These are phyloP conservation scores for Phyllostomus hastatus DNA, from an alignment of 2,113 vertebrate genomes.

Conservation along the genomic window DNA sequence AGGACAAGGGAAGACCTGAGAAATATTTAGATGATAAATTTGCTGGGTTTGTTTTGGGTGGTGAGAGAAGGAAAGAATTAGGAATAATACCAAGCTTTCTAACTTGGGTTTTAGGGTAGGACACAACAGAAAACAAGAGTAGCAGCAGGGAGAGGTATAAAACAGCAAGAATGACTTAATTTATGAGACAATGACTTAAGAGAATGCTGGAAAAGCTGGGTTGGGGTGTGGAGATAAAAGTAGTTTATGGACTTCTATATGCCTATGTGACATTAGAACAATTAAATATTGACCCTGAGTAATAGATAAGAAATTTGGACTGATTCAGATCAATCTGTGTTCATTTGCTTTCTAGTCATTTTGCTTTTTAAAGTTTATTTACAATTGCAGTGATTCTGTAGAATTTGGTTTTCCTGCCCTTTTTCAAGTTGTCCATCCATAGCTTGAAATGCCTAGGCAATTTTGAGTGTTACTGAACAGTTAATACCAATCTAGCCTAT, in stretches of 20 bases:
- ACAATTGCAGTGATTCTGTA: neutral
- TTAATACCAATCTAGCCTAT: neutral
- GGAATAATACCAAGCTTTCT: neutral
- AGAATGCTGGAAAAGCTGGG: neutral
- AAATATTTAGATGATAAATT: slow-evolving; percentile 8
- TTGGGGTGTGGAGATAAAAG: neutral
- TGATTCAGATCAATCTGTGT: neutral
- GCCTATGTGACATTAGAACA: neutral
- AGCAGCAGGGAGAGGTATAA: neutral
- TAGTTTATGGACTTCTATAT: neutral
- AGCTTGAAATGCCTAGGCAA: neutral
- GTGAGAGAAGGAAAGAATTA: neutral
- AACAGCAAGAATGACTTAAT: neutral
- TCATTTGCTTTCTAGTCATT: neutral
- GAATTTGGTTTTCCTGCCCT: neutral
- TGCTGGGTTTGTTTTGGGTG: neutral
- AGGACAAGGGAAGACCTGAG: neutral
- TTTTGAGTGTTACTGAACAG: neutral
- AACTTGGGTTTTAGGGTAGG: neutral
- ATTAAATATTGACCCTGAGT: neutral
- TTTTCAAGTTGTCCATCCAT: neutral
- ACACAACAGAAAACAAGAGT: neutral
- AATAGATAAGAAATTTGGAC: neutral
- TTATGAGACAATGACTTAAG: neutral
- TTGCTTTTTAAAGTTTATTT: neutral